Base-by-base conservation (phyloP, 1,140 invertebrate genomes). In the Drosophila jambulina region DNA sequence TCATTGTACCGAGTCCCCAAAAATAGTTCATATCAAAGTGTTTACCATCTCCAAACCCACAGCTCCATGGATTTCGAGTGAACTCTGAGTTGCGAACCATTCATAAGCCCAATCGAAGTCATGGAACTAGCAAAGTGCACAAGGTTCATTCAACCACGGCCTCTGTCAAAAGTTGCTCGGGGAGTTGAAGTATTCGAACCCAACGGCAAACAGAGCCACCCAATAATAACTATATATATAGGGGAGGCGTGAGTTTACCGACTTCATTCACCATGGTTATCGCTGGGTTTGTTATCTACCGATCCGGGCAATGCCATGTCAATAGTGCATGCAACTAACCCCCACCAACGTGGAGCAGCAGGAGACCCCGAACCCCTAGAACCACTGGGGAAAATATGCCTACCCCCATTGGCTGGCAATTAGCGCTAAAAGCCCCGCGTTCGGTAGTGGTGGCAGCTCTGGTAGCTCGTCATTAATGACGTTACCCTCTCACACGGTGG, bases 211-310 rank as follows among this genome's bases (percentile, higher is more conserved):
- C 67, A 68, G 32, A 70, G 63, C 67, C 67, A 70, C 63, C 67
- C 72, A 88, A 88, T 84, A 74, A 88, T 78, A 87, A 83, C 76
- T 63, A 60, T 78, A 38, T 61, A 63, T 13, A 42, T 48, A 23
- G 23, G 32, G 42, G 49, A 29, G 36, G 58, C 25, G 27, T 15
- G 19, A 48, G 72, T 46, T 64, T 76, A 43, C 57, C 62, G 59
- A 74, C 72, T 76, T 53, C 67, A 80, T 86, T 86, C 80, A 88
- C 84, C 85, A 90, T 88, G 84, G 84, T 81, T 75, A 88, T 88
- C 54, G 60, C 17, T 56, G 40, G 40, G 63, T 86, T 56, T 88
- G 84, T 88, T 90, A 90, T 90, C 85, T 90, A 51, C 42, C 49
- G 68, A 84, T 75, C 69, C 64, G 42, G 59, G 71, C 72, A 76